Evolutionary conservation across 2,888 invertebrate genomes (phyloP).

Genomic region (Dynastes tityus): DNA sequence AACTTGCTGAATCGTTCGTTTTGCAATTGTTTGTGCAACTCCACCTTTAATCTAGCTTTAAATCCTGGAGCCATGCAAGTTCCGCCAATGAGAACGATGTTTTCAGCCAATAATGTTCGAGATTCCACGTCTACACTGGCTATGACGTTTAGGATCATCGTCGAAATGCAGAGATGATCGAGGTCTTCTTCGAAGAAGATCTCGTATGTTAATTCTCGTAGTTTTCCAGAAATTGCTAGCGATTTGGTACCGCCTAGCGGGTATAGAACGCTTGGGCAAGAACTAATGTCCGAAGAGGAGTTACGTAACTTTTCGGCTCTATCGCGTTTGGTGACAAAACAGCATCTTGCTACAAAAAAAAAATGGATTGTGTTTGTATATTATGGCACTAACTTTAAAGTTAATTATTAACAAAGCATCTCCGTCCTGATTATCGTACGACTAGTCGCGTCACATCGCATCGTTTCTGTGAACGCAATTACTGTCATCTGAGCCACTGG

Average conservation of each 20-base stretch:
- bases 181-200: slow-evolving; percentile 88
- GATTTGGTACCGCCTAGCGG: slow-evolving; percentile 77
- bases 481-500: too few relatives aligned
- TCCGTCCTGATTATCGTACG: too few relatives aligned
- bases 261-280: slow-evolving; percentile 79
- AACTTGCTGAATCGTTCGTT: slow-evolving; percentile 77
- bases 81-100: slow-evolving; percentile 91
- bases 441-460: too few relatives aligned
- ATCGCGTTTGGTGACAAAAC: slow-evolving; percentile 87
- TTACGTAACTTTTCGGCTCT: slow-evolving; percentile 76
- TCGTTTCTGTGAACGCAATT: too few relatives aligned
- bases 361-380: neutral
- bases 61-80: slow-evolving; percentile 89
- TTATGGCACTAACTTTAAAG: too few relatives aligned
- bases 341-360: slow-evolving; percentile 79
- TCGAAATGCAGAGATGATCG: slow-evolving; percentile 86
- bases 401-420: too few relatives aligned
- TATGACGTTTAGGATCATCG: slow-evolving; percentile 89
- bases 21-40: slow-evolving; percentile 80
- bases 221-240: slow-evolving; percentile 77
- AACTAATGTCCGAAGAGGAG: slow-evolving; percentile 69
- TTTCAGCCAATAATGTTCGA: slow-evolving; percentile 83
- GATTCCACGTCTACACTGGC: slow-evolving; percentile 88
- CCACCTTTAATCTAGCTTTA: slow-evolving; percentile 83
- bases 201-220: slow-evolving; percentile 89